These are phyloP conservation scores for Protosalanx chinensis DNA, from an alignment of 2,797 vertebrate genomes.

Conservation along the genomic window DNA sequence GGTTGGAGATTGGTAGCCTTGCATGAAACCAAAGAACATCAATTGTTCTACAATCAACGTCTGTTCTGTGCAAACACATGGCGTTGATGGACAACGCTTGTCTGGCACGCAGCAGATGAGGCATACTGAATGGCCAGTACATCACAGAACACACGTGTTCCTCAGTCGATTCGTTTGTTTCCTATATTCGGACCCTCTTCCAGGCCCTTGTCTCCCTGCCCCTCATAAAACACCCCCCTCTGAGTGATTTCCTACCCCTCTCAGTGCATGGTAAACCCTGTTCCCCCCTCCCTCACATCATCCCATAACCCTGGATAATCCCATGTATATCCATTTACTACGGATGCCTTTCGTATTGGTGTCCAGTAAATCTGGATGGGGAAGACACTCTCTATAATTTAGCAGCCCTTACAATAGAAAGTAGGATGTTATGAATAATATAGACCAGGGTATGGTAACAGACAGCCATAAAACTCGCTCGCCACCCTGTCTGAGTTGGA, in stretches of 20 bases:
- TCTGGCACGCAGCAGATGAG: not conserved
- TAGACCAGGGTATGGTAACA: conserved; percentile 17
- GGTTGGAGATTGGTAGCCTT: not conserved
- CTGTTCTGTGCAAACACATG: conserved; percentile 2
- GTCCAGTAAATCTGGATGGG: conserved; percentile 76
- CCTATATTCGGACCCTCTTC: no score
- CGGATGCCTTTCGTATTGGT: conserved; percentile 68
- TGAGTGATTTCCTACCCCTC: conserved; percentile 37
- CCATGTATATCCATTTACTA: conserved; percentile 23
- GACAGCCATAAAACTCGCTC: conserved; percentile 26
- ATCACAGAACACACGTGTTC: not conserved
- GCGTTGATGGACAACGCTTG: not conserved
- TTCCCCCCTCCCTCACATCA: conserved; percentile 31
- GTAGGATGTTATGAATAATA: conserved; percentile 74
- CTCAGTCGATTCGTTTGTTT: not conserved
- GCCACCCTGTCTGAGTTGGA: conserved; percentile 73
- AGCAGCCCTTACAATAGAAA: conserved; percentile 72
- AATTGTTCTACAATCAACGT: not conserved
- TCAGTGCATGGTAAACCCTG: conserved; percentile 36
- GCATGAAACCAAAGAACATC: no score
- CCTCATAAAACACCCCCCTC: conserved; percentile 33
- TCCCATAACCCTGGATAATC: conserved; percentile 30
- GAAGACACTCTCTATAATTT: conserved; percentile 81
- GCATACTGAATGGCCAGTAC: not conserved
- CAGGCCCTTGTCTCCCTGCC: not conserved